Evolutionary conservation across 2,888 invertebrate genomes (phyloP).

Genomic region (Theretra japonica): DNA sequence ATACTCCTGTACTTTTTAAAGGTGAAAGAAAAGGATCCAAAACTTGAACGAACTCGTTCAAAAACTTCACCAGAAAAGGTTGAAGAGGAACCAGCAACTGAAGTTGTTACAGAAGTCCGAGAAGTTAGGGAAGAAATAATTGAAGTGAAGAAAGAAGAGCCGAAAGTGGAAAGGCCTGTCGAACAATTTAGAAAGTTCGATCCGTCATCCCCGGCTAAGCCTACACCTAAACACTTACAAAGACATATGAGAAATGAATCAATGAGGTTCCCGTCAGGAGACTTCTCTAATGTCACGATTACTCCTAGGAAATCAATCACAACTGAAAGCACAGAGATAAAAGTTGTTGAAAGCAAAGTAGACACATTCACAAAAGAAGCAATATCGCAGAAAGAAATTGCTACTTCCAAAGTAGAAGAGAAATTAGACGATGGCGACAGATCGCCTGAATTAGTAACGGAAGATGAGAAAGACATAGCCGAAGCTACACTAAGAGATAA

Average conservation of each 20-base stretch:
- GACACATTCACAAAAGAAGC: constrained; percentile 66
- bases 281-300: constrained; percentile 81
- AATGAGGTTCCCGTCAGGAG: constrained; percentile 82
- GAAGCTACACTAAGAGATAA: constrained; percentile 77
- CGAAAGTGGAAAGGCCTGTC: constrained; percentile 64
- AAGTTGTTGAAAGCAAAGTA: constrained; percentile 60
- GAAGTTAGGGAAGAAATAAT: constrained; percentile 53
- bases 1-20: constrained; percentile 43
- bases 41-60: constrained; percentile 69
- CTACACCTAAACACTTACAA: constrained; percentile 82
- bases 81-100: constrained; percentile 64
- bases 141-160: constrained; percentile 64
- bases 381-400: constrained; percentile 79
- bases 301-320: constrained; percentile 74
- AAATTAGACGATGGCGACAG: constrained; percentile 79
- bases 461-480: constrained; percentile 78
- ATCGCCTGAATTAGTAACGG: constrained; percentile 73
- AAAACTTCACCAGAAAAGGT: constrained; percentile 73
- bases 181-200: constrained; percentile 79
- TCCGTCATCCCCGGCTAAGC: constrained; percentile 77
- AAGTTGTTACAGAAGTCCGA: constrained; percentile 42
- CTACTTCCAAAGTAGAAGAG: constrained; percentile 82
- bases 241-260: constrained; percentile 83
- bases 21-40: constrained; percentile 73
- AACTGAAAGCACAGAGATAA: constrained; percentile 77